These are phyloP conservation scores for Heliconius nattereri DNA, from an alignment of 1,140 invertebrate species.

Conservation along the genomic window DNA sequence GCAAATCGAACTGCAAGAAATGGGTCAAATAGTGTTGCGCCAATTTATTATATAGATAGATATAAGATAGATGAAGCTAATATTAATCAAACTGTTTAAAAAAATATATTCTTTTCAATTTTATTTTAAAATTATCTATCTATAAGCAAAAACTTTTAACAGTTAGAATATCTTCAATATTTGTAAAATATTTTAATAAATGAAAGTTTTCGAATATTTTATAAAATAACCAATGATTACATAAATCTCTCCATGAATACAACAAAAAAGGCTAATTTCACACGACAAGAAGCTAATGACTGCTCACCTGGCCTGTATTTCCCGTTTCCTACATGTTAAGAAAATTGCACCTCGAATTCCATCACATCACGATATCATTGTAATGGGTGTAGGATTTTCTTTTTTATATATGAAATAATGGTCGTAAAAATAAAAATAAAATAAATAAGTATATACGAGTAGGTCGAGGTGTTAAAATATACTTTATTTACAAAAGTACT, in stretches of 20 bases:
- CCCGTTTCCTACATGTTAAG: constrained; percentile 62
- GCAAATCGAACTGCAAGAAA: too few relatives aligned
- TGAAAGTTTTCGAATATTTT: constrained; percentile 41
- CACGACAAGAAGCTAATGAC: constrained; percentile 56
- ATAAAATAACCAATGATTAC: constrained; percentile 31
- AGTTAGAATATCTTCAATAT: background rate
- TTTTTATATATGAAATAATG: constrained; percentile 17
- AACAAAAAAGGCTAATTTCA: constrained; percentile 56
- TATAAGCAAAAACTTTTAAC: too few relatives aligned
- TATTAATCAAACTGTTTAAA: too few relatives aligned
- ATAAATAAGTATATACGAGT: background rate
- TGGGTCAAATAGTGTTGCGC: too few relatives aligned
- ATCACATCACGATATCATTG: constrained; percentile 48
- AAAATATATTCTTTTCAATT: too few relatives aligned
- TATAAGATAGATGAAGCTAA: too few relatives aligned
- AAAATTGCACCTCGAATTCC: constrained; percentile 63
- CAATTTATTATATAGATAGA: too few relatives aligned
- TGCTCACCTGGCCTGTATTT: constrained; percentile 65
- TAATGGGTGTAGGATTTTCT: constrained; percentile 50
- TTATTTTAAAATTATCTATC: too few relatives aligned
- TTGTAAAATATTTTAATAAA: constrained; percentile 9
- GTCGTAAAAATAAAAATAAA: background rate
- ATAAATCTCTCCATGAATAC: constrained; percentile 39
- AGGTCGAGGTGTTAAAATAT: background rate
- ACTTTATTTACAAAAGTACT: background rate